A percentile compares a stretch with the other conserved stretches of the same genome.
phyloP scores from a whole-genome alignment of 2,797 vertebrate species.

The Molossus alvarezi region DNA sequence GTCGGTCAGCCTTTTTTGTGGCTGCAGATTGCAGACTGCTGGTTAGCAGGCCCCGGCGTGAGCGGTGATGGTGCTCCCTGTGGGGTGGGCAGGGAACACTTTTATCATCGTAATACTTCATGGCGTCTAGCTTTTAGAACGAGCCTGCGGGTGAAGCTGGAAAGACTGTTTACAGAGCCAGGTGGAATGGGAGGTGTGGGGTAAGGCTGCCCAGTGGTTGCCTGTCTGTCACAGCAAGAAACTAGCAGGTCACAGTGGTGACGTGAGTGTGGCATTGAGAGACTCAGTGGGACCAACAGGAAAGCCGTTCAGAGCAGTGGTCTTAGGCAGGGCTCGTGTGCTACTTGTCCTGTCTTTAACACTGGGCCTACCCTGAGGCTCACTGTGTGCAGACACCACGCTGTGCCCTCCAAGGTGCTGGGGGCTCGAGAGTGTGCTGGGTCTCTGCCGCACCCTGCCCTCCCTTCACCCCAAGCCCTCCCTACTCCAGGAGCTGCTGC shows the following conservation, averaged over 20 bases:
- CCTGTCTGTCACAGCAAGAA: not conserved
- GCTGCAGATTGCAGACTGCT: too few species aligned
- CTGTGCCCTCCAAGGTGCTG: not conserved
- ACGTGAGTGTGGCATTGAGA: too few species aligned
- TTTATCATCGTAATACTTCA: too few species aligned
- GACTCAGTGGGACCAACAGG: accelerated
- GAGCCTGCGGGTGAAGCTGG: not conserved
- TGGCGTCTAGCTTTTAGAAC: not conserved
- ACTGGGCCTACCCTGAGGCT: too few species aligned
- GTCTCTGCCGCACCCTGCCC: not conserved
- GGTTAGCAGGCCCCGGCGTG: too few species aligned
- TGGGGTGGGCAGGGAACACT: not conserved
- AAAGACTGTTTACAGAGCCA: not conserved
- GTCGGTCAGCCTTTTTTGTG: too few species aligned
- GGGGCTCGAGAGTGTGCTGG: not conserved
- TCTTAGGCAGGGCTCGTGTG: not conserved
- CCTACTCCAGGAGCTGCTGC: slow-evolving; percentile 90
- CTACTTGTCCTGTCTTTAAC: not conserved
- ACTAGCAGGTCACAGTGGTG: not conserved
- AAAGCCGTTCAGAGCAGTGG: too few species aligned
- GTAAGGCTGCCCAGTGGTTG: not conserved
- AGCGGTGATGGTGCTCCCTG: not conserved
- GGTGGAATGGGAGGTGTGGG: too few species aligned
- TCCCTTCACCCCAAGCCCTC: not conserved
- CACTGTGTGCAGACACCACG: not conserved